Evolutionary conservation across 2,888 invertebrate species (phyloP), one percentile per base, ranked within the genome.

Genomic region (Leptodirus hochenwartii): DNA sequence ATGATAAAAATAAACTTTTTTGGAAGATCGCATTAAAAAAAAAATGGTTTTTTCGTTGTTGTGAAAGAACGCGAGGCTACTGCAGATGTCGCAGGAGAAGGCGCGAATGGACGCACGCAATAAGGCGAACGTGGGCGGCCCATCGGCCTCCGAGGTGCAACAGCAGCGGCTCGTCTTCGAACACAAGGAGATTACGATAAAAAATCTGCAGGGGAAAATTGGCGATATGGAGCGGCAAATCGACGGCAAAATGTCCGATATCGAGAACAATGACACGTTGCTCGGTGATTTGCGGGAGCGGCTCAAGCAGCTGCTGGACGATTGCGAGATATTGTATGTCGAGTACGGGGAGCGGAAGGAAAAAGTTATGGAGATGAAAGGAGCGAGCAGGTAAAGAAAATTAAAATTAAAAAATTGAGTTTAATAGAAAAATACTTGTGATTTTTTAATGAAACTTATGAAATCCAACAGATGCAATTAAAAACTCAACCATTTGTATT

Each of bases 11-110:
- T n/a, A n/a, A n/a, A n/a, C n/a, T n/a, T n/a, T n/a, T n/a, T n/a
- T n/a, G n/a, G n/a, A n/a, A n/a, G n/a, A n/a, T n/a, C n/a, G n/a
- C n/a, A n/a, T n/a, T n/a, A n/a, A n/a, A n/a, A n/a, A n/a, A n/a
- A n/a, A n/a, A n/a, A n/a, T n/a, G n/a, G n/a, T n/a, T n/a, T n/a
- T n/a, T n/a, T n/a, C n/a, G n/a, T n/a, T n/a, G n/a, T n/a, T n/a
- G n/a, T n/a, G n/a, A n/a, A n/a, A n/a, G n/a, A 88, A 87, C 51
- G 77, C 77, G 0, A 72, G 76, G 45, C 64, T 87, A 32, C 61
- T 87, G 10, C 62, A 76, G 0, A 53, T 85, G 11, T 81, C 79
- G 39, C 85, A 87, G 46, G 87, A 88, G 47, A 82, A 84, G 35
- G 71, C 73, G 0, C 75, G 75, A 33, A 54, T 84, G 38, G 84